phyloP scores from a whole-genome alignment of 2,888 invertebrate species.

The Deilephila elpenor region DNA sequence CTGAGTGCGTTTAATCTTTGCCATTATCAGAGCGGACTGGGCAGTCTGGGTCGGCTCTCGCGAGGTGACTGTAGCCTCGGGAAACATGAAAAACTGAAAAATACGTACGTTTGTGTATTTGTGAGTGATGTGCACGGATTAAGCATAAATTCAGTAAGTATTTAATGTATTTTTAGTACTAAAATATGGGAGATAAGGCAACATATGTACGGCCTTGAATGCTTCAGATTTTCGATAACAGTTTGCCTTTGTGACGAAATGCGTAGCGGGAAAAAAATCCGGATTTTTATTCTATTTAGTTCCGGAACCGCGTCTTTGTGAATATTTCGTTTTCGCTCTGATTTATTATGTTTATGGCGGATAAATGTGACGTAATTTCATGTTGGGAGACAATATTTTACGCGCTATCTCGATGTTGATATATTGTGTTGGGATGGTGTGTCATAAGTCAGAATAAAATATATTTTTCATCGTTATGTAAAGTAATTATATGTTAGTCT shows the following conservation, averaged over 20 bases:
- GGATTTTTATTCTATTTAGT: conserved; percentile 13
- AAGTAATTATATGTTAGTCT: too few relatives aligned
- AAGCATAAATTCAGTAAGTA: conserved; percentile 32
- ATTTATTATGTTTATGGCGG: not conserved
- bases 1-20: conserved; percentile 52
- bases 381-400: not conserved
- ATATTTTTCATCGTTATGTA: too few relatives aligned
- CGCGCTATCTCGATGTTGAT: not conserved
- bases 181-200: not conserved
- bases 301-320: conserved; percentile 7
- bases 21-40: conserved; percentile 46
- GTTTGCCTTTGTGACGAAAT: conserved; percentile 21
- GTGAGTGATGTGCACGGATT: conserved; percentile 40
- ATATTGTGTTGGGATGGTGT: not conserved
- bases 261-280: conserved; percentile 10
- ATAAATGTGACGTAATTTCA: not conserved
- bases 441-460: too few relatives aligned
- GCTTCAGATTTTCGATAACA: conserved; percentile 4
- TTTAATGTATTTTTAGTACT: not conserved
- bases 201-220: not conserved
- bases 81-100: conserved; percentile 45
- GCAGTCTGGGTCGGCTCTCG: conserved; percentile 57
- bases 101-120: conserved; percentile 39
- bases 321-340: not conserved
- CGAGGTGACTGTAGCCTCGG: conserved; percentile 50